Conservation (phyloP, 1,140 invertebrate species). For the Orius laevigatus region DNA sequence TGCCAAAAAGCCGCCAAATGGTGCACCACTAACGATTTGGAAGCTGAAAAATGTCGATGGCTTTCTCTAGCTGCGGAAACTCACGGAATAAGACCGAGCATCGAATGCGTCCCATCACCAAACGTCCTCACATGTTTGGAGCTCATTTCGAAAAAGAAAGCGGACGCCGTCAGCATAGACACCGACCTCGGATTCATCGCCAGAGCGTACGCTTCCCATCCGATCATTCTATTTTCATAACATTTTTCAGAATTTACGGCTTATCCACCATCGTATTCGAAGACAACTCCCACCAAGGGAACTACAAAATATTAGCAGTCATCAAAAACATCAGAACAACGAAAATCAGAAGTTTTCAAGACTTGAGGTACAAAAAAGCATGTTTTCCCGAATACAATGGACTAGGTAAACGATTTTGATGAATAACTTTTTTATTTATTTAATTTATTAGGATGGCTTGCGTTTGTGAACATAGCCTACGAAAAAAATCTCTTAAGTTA, state of each 20-base stretch:
- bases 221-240: neutral
- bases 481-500: neutral
- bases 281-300: neutral
- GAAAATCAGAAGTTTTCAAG: neutral
- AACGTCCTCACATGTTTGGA: neutral
- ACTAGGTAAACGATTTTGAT: slow-evolving; percentile 3
- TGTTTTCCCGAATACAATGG: slow-evolving; percentile 8
- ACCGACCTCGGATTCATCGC: slow-evolving; percentile 6
- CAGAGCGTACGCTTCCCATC: neutral
- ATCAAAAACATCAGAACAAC: neutral
- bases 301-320: slow-evolving; percentile 9
- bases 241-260: neutral
- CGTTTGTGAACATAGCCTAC: neutral
- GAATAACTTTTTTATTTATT: neutral
- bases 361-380: neutral
- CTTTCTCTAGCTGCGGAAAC: neutral
- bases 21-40: slow-evolving; percentile 3
- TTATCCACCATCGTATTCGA: slow-evolving; percentile 2
- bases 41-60: slow-evolving; percentile 6
- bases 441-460: neutral
- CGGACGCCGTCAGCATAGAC: neutral
- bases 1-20: neutral
- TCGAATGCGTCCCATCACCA: neutral
- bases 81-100: neutral
- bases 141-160: neutral